Evolutionary conservation across 1,140 invertebrate species (phyloP).

Genomic region (Psilanteris sp.): DNA sequence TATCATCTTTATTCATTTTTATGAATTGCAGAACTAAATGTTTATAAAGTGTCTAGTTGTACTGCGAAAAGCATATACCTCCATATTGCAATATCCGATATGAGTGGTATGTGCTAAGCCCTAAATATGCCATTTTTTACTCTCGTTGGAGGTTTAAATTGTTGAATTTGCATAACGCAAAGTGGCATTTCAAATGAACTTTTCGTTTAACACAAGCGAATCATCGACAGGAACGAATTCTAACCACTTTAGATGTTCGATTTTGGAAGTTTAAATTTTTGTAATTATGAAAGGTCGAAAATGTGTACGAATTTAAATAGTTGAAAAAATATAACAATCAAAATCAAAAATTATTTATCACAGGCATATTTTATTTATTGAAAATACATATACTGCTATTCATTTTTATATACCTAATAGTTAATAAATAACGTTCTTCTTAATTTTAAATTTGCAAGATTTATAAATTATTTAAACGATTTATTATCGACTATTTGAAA

Average conservation of each 20-base stretch:
- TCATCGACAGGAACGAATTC: constrained; percentile 8
- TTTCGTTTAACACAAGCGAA: constrained; percentile 25
- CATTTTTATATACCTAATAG: no score
- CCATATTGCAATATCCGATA: constrained; percentile 4
- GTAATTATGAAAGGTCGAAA: not conserved
- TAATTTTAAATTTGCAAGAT: constrained; percentile 35
- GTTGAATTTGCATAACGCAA: constrained; percentile 50
- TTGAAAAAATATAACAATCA: no score
- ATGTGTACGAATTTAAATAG: no score
- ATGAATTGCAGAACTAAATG: no score
- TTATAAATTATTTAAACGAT: constrained; percentile 37
- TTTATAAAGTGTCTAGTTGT: constrained; percentile 38
- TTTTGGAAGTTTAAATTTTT: constrained; percentile 31
- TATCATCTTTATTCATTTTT: no score
- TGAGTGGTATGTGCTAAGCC: constrained; percentile 21
- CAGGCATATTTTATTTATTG: no score
- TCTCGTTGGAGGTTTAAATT: constrained; percentile 46
- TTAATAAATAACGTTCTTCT: no score
- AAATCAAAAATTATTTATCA: no score
- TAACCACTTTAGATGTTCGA: not conserved
- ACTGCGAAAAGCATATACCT: constrained; percentile 2
- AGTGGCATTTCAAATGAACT: constrained; percentile 49
- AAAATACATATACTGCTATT: no score
- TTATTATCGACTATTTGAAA: constrained; percentile 27
- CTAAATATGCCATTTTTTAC: constrained; percentile 48